Evolutionary conservation across 2,888 invertebrate genomes (phyloP), one percentile per base, ranked within the genome.

Genomic region (Scaptodrosophila latifasciaeformis): DNA sequence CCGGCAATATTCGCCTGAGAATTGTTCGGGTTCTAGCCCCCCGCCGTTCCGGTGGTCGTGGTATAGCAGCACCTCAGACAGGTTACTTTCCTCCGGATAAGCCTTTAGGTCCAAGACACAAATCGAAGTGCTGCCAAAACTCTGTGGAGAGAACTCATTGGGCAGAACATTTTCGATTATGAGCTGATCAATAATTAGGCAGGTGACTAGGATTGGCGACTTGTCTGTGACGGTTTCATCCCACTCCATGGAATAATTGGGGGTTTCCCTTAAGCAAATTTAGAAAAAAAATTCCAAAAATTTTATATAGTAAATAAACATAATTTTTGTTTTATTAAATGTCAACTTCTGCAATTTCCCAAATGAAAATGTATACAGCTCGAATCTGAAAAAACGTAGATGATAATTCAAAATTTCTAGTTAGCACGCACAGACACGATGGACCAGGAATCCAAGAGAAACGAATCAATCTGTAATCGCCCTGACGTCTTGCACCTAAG

Each of bases 41-140:
- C 5, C 5, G 9, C 27, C 27, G 5, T 27, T 27, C 5, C n/a
- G n/a, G n/a, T n/a, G n/a, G n/a, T 39, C 42, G 7, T 17, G 35
- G 3, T 51, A n/a, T n/a, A n/a, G n/a, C n/a, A n/a, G n/a, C 21
- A 9, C 13, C 13, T 3, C 12, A 2, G 2, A 3, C 42, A 10
- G 2, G 2, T 51, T 57, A 5, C 52, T 24, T 2, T 57, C 59
- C 1, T 29, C 40, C 4, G 13, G 4, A 29, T 15, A 58, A 2
- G 67, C 56, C 17, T 39, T 10, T 3, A 65, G 42, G 24, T 76
- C 76, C 40, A 71, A 48, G 7, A 72, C n/a, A n/a, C n/a, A n/a
- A 54, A 46, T 76, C 62, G n/a, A 54, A 67, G n/a, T n/a, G n/a
- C n/a, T n/a, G n/a, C n/a, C n/a, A n/a, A n/a, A n/a, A n/a, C n/a